Evolutionary conservation across 2,888 invertebrate genomes (phyloP).

Genomic region (Mythimna vitellina): DNA sequence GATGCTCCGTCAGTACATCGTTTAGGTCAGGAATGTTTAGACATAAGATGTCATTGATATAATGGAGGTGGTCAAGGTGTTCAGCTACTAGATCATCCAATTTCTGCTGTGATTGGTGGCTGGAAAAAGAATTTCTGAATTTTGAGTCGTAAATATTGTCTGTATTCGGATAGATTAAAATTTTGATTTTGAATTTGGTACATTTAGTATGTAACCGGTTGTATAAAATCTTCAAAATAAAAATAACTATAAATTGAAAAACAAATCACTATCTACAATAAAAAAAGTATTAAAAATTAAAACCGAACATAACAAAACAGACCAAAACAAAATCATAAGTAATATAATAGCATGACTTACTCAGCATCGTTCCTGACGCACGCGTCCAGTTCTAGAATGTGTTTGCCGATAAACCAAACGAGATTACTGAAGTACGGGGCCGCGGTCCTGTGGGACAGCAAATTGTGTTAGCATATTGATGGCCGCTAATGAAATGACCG

Average conservation of each 20-base stretch:
- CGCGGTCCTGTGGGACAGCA: constrained; percentile 93
- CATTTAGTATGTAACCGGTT: constrained; percentile 55
- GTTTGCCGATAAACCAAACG: constrained; percentile 99
- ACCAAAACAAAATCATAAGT: constrained; percentile 55
- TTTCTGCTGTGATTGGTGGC: constrained; percentile 97
- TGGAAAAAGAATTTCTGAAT: constrained; percentile 83
- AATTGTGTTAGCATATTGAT: constrained; percentile 38
- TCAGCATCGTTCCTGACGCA: constrained; percentile 99
- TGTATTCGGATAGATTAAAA: constrained; percentile 37
- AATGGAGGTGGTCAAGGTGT: constrained; percentile 99
- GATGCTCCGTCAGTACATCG: constrained; percentile 97
- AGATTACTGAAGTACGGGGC: constrained; percentile 99
- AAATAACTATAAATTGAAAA: background rate
- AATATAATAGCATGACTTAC: constrained; percentile 90
- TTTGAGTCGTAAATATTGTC: constrained; percentile 53
- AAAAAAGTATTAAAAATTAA: constrained; percentile 12
- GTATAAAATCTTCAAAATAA: background rate
- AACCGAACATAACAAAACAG: constrained; percentile 59
- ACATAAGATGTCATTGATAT: constrained; percentile 98
- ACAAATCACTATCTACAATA: background rate
- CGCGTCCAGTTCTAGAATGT: constrained; percentile 98
- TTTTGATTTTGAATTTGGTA: constrained; percentile 58
- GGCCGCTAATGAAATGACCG: constrained; percentile 28
- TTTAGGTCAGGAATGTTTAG: constrained; percentile 98
- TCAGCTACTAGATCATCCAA: constrained; percentile 98